These are phyloP conservation scores for Mirza zaza DNA, from an alignment of 2,113 vertebrate genomes.

Conservation along the genomic window DNA sequence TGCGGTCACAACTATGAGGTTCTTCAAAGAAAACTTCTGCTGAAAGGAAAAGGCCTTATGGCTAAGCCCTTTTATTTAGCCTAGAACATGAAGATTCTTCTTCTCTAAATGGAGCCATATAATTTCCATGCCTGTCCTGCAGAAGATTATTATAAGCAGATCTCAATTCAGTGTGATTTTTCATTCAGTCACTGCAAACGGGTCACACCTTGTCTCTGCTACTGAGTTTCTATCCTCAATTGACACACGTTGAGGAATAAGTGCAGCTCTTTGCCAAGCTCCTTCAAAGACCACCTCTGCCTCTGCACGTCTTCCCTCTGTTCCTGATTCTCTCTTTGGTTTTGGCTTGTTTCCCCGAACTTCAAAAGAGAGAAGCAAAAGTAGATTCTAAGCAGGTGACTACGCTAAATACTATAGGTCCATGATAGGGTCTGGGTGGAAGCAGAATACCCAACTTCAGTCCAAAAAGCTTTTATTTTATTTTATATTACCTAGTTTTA, in stretches of 20 bases:
- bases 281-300: neutral
- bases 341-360: neutral
- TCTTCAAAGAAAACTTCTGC: slow-evolving; percentile 13
- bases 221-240: neutral
- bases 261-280: neutral
- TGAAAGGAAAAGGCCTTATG: neutral
- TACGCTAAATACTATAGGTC: neutral
- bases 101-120: neutral
- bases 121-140: neutral
- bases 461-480: neutral
- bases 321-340: neutral
- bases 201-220: neutral
- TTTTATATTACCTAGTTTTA: neutral
- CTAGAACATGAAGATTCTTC: neutral
- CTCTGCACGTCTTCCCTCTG: neutral
- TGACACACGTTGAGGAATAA: neutral
- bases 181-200: neutral
- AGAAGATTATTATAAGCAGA: neutral
- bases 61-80: neutral
- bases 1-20: neutral
- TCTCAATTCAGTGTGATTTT: neutral
- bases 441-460: neutral
- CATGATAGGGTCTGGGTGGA: neutral
- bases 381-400: neutral
- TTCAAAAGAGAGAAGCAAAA: slow-evolving; percentile 9